Percentiles rank a stretch among this genome's conserved stretches.
Conservation (phyloP, 2,797 vertebrate species). For the Channallabes apus region DNA sequence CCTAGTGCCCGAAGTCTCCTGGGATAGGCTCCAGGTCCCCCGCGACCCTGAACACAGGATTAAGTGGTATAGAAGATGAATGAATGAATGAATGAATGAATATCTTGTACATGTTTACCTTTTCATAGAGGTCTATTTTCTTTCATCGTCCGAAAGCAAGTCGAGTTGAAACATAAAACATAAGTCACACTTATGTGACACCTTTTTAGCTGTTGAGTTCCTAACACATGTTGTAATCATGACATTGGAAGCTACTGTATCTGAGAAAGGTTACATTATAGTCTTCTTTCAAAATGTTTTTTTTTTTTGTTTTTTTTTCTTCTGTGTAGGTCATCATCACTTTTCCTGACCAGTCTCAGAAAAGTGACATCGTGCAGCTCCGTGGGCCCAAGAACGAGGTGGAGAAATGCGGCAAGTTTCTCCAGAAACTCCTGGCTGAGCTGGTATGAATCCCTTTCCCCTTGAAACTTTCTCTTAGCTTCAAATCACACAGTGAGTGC, state of each 20-base stretch:
- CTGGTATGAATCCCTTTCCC: slow-evolving; percentile 65
- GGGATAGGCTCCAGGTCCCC: too few species aligned
- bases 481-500: background rate
- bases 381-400: slow-evolving; percentile 82
- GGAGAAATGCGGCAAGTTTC: slow-evolving; percentile 82
- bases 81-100: too few species aligned
- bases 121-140: background rate
- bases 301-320: background rate
- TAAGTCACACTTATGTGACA: background rate
- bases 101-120: background rate
- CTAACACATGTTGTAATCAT: background rate
- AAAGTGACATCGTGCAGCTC: slow-evolving; percentile 82
- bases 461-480: background rate
- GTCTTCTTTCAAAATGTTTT: background rate
- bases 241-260: too few species aligned
- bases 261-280: too few species aligned
- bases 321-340: slow-evolving; percentile 78
- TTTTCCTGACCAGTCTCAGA: slow-evolving; percentile 80
- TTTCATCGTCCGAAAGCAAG: background rate
- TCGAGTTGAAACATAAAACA: background rate
- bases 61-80: too few species aligned
- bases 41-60: too few species aligned
- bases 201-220: background rate
- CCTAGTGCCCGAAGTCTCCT: too few species aligned
- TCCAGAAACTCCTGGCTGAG: slow-evolving; percentile 79